phyloP scores from a whole-genome alignment of 2,113 vertebrate genomes.

The Corynorhinus townsendii region DNA sequence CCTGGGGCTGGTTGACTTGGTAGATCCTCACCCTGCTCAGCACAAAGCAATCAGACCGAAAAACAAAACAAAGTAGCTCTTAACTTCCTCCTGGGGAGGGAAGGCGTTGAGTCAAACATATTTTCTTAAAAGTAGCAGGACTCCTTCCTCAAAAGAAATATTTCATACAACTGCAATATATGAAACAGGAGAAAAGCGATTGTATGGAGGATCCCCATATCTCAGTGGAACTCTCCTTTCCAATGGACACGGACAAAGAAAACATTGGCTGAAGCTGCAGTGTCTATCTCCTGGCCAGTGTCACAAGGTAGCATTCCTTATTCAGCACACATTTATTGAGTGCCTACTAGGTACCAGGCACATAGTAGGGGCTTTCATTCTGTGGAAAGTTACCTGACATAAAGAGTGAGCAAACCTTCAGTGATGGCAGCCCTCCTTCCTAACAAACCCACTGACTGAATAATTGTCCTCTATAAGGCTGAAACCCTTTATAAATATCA shows the following conservation, averaged over 20 bases:
- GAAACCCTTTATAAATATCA: conserved; percentile 41
- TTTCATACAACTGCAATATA: not conserved
- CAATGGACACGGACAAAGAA: not conserved
- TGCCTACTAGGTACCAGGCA: not conserved
- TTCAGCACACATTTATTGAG: not conserved
- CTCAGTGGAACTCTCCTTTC: not conserved
- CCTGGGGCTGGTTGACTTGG: not conserved
- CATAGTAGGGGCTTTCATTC: not conserved
- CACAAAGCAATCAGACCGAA: not conserved
- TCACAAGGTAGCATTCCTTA: not conserved
- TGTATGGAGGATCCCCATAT: not conserved
- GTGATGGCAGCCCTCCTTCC: not conserved
- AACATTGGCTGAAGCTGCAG: not conserved
- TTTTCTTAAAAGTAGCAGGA: not conserved
- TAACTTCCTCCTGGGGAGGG: not conserved
- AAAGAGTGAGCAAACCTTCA: not conserved
- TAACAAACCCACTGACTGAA: not conserved
- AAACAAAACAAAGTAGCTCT: not conserved
- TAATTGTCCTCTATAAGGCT: not conserved
- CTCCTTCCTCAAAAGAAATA: not conserved
- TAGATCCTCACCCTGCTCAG: not conserved
- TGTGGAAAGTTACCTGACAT: not conserved
- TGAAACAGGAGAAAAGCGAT: not conserved
- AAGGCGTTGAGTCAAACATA: not conserved
- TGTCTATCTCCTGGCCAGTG: not conserved